These are phyloP conservation scores for Cochlearius cochlearius DNA, from an alignment of 2,113 vertebrate species.

Conservation along the genomic window DNA sequence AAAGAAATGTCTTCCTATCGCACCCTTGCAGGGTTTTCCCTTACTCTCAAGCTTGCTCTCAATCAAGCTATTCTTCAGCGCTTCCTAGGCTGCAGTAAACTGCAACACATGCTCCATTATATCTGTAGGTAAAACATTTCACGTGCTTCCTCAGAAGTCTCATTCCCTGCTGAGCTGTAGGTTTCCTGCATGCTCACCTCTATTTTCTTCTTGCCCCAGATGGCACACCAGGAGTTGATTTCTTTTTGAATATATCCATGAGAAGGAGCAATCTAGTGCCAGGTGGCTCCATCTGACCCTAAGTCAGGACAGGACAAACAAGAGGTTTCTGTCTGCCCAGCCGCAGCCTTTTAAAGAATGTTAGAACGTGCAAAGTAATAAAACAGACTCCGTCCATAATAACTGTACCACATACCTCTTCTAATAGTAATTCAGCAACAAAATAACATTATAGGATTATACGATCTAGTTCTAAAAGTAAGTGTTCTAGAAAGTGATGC, in stretches of 20 bases:
- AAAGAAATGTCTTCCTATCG: background rate
- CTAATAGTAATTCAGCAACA: background rate
- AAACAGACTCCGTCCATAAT: background rate
- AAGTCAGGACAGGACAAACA: fast-evolving
- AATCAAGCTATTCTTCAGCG: background rate
- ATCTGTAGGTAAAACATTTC: background rate
- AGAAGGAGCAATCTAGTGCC: background rate
- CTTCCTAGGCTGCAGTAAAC: background rate
- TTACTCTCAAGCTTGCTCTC: background rate
- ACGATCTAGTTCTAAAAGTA: background rate
- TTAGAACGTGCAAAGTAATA: background rate
- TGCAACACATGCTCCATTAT: fast-evolving
- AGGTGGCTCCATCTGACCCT: background rate
- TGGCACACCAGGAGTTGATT: background rate
- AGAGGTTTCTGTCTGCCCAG: background rate
- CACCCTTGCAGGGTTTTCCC: background rate
- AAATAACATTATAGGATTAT: background rate
- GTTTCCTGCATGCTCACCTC: background rate
- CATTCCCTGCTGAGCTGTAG: background rate
- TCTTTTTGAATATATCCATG: background rate
- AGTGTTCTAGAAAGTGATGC: background rate
- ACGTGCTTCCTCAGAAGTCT: background rate
- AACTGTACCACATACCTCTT: background rate
- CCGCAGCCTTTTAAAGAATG: background rate
- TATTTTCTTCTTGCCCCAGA: background rate